Evolutionary conservation across 2,797 vertebrate species (phyloP).

Genomic region (Aulostomus chinensis): DNA sequence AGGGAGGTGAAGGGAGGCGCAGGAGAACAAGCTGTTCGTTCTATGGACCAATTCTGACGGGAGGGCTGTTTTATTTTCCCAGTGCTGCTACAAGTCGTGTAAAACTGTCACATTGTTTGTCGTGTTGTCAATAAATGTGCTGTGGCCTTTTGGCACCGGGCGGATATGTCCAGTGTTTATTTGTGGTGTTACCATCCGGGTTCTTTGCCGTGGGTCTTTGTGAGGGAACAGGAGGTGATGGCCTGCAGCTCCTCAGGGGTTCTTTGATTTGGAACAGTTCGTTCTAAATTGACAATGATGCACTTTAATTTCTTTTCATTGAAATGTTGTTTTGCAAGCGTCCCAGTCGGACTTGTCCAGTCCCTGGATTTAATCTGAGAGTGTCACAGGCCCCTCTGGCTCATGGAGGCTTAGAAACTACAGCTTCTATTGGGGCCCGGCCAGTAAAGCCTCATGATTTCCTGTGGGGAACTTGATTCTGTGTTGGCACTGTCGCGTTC

Average conservation of each 20-base stretch:
- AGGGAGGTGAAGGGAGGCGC: constrained; percentile 8
- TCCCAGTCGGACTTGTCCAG: no score
- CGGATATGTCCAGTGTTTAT: constrained; percentile 7
- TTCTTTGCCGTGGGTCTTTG: neutral
- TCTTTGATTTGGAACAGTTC: neutral
- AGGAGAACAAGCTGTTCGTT: neutral
- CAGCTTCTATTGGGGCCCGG: no score
- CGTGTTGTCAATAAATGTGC: constrained; percentile 72
- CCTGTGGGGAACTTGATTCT: no score
- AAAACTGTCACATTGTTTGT: constrained; percentile 43
- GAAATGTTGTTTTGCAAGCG: no score
- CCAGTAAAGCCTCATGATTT: no score
- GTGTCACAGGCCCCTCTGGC: no score
- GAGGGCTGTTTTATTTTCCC: constrained; percentile 23
- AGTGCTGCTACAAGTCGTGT: constrained; percentile 43
- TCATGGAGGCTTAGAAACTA: no score
- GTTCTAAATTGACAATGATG: no score
- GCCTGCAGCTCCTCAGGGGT: neutral
- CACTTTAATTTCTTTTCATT: no score
- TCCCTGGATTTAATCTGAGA: no score
- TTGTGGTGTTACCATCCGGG: constrained; percentile 43
- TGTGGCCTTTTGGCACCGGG: constrained; percentile 31
- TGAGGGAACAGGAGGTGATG: neutral
- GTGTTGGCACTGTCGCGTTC: no score
- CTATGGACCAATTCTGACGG: constrained; percentile 45